Evolutionary conservation across 1,140 invertebrate species (phyloP).

Genomic region (Zophobas atratus): DNA sequence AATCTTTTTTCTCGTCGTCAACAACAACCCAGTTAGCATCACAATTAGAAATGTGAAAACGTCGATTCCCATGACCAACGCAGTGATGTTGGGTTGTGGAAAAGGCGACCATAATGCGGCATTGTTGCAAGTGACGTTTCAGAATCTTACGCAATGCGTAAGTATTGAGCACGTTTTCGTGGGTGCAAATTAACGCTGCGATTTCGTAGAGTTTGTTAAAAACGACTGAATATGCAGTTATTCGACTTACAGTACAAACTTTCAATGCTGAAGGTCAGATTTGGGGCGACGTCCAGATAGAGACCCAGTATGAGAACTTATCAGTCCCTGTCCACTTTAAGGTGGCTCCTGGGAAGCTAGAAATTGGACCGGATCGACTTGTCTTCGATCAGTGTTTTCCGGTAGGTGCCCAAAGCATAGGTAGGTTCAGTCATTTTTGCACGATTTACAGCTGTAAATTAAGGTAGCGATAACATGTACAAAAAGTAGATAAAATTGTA

Average conservation of each 20-base stretch:
- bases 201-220: conserved; percentile 72
- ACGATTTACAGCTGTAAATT: no score
- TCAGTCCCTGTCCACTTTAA: conserved; percentile 76
- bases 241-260: conserved; percentile 81
- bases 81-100: conserved; percentile 81
- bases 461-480: no score
- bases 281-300: conserved; percentile 80
- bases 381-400: conserved; percentile 88
- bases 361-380: conserved; percentile 76
- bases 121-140: conserved; percentile 69
- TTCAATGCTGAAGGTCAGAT: conserved; percentile 79
- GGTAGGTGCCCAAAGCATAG: conserved; percentile 70
- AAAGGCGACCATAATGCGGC: conserved; percentile 73
- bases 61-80: conserved; percentile 77
- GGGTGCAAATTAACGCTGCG: conserved; percentile 19
- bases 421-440: not conserved
- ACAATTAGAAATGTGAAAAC: conserved; percentile 78
- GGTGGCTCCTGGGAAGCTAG: conserved; percentile 74
- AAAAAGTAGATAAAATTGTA: no score
- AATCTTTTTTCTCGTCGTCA: conserved; percentile 81
- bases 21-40: conserved; percentile 84
- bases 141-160: conserved; percentile 70
- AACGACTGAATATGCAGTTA: conserved; percentile 80
- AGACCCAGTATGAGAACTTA: conserved; percentile 81
- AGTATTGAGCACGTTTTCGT: conserved; percentile 49